Percentiles rank a stretch among this genome's conserved stretches.
Evolutionary conservation across 2,888 invertebrate species (phyloP).

Genomic region (Phyllotreta cruciferae): DNA sequence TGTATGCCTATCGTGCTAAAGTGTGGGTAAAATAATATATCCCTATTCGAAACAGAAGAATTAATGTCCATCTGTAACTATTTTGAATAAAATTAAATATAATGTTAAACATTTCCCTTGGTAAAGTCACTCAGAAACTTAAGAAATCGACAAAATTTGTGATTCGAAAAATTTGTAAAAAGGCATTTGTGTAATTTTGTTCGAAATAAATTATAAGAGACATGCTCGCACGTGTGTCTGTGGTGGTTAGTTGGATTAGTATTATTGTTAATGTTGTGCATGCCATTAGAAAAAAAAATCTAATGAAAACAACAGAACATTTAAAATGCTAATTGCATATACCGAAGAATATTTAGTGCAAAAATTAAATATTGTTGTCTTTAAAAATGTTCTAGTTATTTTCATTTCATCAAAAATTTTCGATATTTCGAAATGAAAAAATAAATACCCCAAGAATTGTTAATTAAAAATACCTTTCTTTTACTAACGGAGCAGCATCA

Average conservation of each 20-base stretch:
- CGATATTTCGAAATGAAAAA: not conserved
- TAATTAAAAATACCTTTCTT: no score
- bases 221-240: slow-evolving; percentile 50
- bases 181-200: slow-evolving; percentile 39
- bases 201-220: slow-evolving; percentile 43
- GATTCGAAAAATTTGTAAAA: slow-evolving; percentile 12
- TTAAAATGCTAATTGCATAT: not conserved
- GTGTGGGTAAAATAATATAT: no score
- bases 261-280: slow-evolving; percentile 44
- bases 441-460: no score
- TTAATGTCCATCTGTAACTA: no score
- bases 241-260: slow-evolving; percentile 46
- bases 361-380: not conserved
- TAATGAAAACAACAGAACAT: slow-evolving; percentile 27
- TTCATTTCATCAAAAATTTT: slow-evolving; percentile 4
- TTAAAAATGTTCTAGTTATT: slow-evolving; percentile 7
- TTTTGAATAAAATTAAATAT: not conserved
- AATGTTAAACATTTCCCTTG: slow-evolving; percentile 31
- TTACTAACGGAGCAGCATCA: no score
- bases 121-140: slow-evolving; percentile 28
- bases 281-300: slow-evolving; percentile 40
- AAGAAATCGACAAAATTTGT: slow-evolving; percentile 31
- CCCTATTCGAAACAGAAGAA: no score
- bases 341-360: not conserved
- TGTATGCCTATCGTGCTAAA: no score